Percentiles rank a stretch among this genome's conserved stretches.
Conservation (phyloP, 2,113 vertebrate species). For the Litocranius walleri region DNA sequence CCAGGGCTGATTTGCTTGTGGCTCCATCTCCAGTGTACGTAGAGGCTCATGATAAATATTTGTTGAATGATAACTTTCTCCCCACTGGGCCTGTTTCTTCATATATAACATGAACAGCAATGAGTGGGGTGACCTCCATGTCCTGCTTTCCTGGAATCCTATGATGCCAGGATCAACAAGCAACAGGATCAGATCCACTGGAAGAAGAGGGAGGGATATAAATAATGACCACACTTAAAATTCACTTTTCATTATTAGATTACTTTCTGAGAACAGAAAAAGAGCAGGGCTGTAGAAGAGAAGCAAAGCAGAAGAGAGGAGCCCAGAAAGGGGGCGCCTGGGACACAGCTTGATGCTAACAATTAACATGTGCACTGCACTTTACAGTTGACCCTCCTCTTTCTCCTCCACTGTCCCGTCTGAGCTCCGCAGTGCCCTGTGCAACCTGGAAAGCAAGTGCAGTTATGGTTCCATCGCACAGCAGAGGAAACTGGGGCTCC, state of each 20-base stretch:
- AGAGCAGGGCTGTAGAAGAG: background rate
- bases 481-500: background rate
- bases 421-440: accelerated
- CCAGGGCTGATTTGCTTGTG: accelerated
- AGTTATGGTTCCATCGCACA: accelerated
- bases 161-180: background rate
- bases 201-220: background rate
- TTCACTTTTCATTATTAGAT: conserved; percentile 24
- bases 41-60: too few species aligned
- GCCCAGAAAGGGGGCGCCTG: background rate
- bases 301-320: background rate
- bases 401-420: background rate
- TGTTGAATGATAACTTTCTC: background rate
- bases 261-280: conserved; percentile 17
- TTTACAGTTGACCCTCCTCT: accelerated
- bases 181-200: background rate
- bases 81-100: background rate
- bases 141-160: background rate
- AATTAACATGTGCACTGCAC: accelerated
- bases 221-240: conserved; percentile 41
- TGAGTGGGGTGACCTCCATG: background rate
- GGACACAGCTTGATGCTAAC: background rate
- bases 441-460: background rate
- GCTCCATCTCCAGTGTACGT: accelerated
- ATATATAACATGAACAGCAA: background rate